phyloP scores from a whole-genome alignment of 2,797 vertebrate species.

The Ctenopoma multispine region DNA sequence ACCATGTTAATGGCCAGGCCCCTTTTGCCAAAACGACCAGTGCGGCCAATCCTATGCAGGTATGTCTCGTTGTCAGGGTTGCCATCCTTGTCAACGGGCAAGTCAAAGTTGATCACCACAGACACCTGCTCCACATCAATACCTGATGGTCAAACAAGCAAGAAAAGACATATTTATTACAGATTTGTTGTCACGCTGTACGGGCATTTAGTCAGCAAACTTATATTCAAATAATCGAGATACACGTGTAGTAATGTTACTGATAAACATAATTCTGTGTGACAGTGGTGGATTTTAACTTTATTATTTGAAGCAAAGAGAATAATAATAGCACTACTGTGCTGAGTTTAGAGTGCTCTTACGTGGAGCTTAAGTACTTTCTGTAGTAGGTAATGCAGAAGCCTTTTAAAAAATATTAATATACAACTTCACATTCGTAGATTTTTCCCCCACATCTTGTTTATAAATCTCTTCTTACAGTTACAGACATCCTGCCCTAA shows the following conservation, averaged over 20 bases:
- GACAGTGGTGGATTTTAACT: neutral
- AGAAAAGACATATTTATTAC: neutral
- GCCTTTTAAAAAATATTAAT: no score
- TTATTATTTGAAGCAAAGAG: neutral
- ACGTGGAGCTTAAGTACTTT: neutral
- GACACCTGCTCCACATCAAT: constrained; percentile 98
- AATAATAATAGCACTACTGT: neutral
- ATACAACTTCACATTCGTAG: no score
- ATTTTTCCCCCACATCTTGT: no score
- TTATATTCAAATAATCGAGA: neutral
- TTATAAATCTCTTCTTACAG: no score
- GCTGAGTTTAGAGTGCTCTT: neutral
- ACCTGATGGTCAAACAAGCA: constrained; percentile 74
- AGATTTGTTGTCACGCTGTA: neutral
- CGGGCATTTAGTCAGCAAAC: neutral
- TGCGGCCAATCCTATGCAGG: constrained; percentile 95
- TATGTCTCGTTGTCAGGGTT: constrained; percentile 97
- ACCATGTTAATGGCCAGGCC: constrained; percentile 98
- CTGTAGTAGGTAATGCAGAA: no score
- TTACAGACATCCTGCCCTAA: no score
- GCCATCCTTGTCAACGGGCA: constrained; percentile 95
- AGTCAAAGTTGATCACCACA: constrained; percentile 97
- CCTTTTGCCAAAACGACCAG: constrained; percentile 94
- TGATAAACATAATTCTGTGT: neutral
- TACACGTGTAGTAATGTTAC: neutral